phyloP scores from a whole-genome alignment of 2,113 vertebrate species.

The Pica pica region DNA sequence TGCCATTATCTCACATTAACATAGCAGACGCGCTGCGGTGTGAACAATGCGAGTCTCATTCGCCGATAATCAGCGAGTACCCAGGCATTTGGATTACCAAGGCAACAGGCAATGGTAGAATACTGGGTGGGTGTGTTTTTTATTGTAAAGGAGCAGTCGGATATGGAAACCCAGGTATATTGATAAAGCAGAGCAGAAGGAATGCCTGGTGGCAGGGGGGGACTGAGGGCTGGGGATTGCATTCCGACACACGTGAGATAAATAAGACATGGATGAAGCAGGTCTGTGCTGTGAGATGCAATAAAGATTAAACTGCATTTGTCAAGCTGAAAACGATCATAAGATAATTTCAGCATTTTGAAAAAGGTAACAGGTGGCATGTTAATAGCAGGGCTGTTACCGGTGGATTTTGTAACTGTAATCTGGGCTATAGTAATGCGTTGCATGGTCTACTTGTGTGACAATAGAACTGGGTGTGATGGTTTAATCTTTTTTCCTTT shows the following conservation, averaged over 20 bases:
- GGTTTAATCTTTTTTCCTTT: conserved; percentile 41
- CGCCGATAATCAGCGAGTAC: conserved; percentile 67
- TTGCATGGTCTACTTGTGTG: conserved; percentile 40
- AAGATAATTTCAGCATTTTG: conserved; percentile 42
- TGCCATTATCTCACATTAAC: conserved; percentile 72
- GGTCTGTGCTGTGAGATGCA: conserved; percentile 23
- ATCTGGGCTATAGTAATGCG: background rate
- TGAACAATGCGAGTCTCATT: conserved; percentile 68
- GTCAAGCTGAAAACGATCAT: conserved; percentile 20
- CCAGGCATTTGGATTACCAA: conserved; percentile 66
- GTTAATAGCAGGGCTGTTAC: conserved; percentile 54
- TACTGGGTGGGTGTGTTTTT: conserved; percentile 68
- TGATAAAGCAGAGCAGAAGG: conserved; percentile 45
- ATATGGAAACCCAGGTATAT: conserved; percentile 52
- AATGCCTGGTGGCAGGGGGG: conserved; percentile 43
- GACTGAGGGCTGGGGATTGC: conserved; percentile 33
- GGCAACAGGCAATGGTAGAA: conserved; percentile 69
- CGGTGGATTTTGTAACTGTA: conserved; percentile 14
- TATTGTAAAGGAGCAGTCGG: conserved; percentile 63
- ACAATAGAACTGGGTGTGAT: conserved; percentile 48
- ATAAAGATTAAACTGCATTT: conserved; percentile 51
- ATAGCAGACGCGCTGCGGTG: conserved; percentile 66
- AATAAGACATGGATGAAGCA: conserved; percentile 35
- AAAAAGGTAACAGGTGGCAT: conserved; percentile 63
- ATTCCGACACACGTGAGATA: conserved; percentile 38